These are phyloP conservation scores for Palaemon carinicauda DNA, from an alignment of 1,140 invertebrate species.

Conservation along the genomic window DNA sequence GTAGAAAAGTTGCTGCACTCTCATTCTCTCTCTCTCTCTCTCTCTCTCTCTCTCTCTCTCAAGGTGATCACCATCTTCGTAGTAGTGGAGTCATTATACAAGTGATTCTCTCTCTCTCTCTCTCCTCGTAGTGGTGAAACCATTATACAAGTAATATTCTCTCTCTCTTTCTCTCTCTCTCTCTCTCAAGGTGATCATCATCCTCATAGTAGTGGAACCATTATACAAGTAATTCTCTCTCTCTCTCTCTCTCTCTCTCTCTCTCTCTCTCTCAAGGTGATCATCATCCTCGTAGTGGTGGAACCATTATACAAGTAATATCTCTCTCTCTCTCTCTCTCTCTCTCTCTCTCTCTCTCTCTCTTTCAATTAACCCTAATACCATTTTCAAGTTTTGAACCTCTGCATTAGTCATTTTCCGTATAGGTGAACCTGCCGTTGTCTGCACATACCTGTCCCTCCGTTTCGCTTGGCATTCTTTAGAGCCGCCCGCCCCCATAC, in stretches of 20 bases:
- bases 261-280: not conserved
- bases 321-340: not conserved
- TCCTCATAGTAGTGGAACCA: not conserved
- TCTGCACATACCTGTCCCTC: too few species aligned
- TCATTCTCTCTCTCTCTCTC: not conserved
- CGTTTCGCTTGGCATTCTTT: too few species aligned
- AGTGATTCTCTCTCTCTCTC: not conserved
- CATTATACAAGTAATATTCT: too few species aligned
- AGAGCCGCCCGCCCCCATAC: too few species aligned
- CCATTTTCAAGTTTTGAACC: not conserved
- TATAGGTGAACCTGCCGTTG: too few species aligned
- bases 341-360: not conserved
- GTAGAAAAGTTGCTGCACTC: not conserved
- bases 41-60: not conserved
- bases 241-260: conserved; percentile 12
- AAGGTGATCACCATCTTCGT: not conserved
- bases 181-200: too few species aligned
- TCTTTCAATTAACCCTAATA: not conserved
- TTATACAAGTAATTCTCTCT: not conserved
- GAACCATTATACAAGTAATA: not conserved
- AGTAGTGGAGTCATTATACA: too few species aligned
- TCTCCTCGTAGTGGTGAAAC: too few species aligned
- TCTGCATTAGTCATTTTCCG: not conserved
- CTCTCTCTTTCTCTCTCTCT: not conserved
- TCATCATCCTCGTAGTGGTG: not conserved